A percentile compares a stretch with the other conserved stretches of the same genome.
Evolutionary conservation across 2,797 vertebrate genomes (phyloP).

Genomic region (Caiman crocodilus): DNA sequence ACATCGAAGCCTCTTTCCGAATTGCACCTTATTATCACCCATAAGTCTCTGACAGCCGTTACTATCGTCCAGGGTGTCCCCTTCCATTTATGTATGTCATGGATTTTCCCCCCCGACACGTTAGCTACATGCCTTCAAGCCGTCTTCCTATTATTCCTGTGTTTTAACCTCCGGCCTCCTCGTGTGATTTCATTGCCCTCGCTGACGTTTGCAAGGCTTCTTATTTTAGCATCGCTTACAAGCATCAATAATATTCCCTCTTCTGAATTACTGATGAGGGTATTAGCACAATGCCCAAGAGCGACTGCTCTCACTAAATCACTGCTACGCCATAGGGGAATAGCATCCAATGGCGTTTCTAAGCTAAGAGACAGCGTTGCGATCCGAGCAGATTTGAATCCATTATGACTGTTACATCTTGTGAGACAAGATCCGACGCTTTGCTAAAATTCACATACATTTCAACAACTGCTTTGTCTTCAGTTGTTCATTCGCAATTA

Average conservation of each 20-base stretch:
- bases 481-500: not conserved
- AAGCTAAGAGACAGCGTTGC: not conserved
- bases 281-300: not conserved
- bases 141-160: not conserved
- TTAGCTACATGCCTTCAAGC: not conserved
- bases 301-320: slow-evolving; percentile 28
- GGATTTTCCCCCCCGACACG: not conserved
- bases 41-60: not conserved
- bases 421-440: slow-evolving; percentile 7
- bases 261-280: slow-evolving; percentile 33
- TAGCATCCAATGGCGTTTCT: not conserved
- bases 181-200: slow-evolving; percentile 4
- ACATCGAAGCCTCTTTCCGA: not conserved
- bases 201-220: not conserved
- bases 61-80: not conserved
- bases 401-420: slow-evolving; percentile 4
- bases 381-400: slow-evolving; percentile 40
- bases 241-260: slow-evolving; percentile 3
- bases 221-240: not conserved
- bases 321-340: slow-evolving; percentile 1
- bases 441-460: slow-evolving; percentile 56
- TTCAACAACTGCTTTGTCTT: not conserved
- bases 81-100: not conserved
- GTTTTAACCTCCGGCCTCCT: not conserved
- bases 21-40: not conserved